Percentiles rank a stretch among this genome's conserved stretches.
Evolutionary conservation across 30 jellyfish, hydroid and myxozoan species (phyloP).

Genomic region (Pelagia noctiluca): DNA sequence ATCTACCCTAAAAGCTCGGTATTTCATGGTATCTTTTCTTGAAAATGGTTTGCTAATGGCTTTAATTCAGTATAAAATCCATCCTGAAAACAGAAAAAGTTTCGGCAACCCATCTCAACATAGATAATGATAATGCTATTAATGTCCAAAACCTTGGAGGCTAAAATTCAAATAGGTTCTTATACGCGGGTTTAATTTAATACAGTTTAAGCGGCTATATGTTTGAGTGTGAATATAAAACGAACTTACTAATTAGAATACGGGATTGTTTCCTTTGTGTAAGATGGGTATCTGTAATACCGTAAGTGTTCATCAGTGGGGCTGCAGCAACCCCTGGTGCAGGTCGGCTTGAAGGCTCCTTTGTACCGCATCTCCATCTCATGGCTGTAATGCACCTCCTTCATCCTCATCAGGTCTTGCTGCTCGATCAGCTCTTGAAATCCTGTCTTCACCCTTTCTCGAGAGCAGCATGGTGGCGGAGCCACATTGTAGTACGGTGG

Average conservation of each 20-base stretch:
- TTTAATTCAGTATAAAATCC: too few relatives aligned
- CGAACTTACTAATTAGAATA: conserved; percentile 11
- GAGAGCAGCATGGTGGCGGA: conserved; percentile 49
- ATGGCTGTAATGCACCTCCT: conserved; percentile 26
- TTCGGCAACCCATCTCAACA: too few relatives aligned
- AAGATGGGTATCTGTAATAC: conserved; percentile 37
- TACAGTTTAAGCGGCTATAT: too few relatives aligned
- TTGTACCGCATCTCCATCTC: conserved; percentile 27
- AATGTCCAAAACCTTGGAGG: too few relatives aligned
- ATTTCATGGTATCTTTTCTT: too few relatives aligned
- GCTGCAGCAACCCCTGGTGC: conserved; percentile 66
- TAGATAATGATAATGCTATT: too few relatives aligned
- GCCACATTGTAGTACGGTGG: conserved; percentile 28
- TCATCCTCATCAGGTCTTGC: conserved; percentile 32
- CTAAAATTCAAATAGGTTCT: too few relatives aligned
- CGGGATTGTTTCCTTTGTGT: conserved; percentile 25
- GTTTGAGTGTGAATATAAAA: too few relatives aligned
- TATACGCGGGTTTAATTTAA: too few relatives aligned
- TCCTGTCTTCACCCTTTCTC: conserved; percentile 34
- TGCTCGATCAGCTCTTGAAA: conserved; percentile 44
- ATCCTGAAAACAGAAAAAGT: too few relatives aligned
- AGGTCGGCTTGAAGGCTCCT: conserved; percentile 36
- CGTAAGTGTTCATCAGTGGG: conserved; percentile 58
- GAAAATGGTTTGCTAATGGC: too few relatives aligned
- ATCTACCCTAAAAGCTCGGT: too few relatives aligned